phyloP scores from a whole-genome alignment of 2,113 vertebrate genomes.

The Vulpes vulpes region DNA sequence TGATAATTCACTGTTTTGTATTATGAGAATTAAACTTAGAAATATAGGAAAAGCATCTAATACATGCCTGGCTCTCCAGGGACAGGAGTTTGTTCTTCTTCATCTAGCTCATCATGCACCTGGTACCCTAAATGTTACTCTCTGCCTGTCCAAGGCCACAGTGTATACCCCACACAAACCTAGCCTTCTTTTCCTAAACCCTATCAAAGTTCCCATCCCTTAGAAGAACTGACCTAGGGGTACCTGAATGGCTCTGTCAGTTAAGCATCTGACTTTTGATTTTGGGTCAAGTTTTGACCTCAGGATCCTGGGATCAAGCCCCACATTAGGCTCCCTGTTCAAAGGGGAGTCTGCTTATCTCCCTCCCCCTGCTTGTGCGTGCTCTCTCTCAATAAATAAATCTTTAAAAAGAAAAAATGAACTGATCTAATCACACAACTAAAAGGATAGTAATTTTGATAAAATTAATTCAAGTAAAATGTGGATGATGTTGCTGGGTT shows the following conservation, averaged over 20 bases:
- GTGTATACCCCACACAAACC: neutral
- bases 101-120: neutral
- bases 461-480: conserved; percentile 52
- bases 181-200: neutral
- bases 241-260: neutral
- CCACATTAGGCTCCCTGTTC: neutral
- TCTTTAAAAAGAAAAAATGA: neutral
- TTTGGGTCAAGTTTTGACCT: neutral
- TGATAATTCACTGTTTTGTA: neutral
- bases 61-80: neutral
- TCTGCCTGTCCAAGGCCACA: neutral
- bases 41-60: conserved; percentile 19
- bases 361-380: neutral
- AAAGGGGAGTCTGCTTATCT: neutral
- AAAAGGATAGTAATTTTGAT: conserved; percentile 58
- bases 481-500: neutral
- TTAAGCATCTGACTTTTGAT: neutral
- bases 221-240: neutral
- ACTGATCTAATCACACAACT: neutral
- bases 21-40: conserved; percentile 40
- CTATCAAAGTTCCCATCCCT: conserved; percentile 13
- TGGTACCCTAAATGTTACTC: neutral
- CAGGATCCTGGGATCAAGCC: neutral
- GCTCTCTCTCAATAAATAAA: neutral
- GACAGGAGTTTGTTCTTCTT: neutral